Evolutionary conservation across 2,113 vertebrate genomes (phyloP).

Genomic region (Numida meleagris): DNA sequence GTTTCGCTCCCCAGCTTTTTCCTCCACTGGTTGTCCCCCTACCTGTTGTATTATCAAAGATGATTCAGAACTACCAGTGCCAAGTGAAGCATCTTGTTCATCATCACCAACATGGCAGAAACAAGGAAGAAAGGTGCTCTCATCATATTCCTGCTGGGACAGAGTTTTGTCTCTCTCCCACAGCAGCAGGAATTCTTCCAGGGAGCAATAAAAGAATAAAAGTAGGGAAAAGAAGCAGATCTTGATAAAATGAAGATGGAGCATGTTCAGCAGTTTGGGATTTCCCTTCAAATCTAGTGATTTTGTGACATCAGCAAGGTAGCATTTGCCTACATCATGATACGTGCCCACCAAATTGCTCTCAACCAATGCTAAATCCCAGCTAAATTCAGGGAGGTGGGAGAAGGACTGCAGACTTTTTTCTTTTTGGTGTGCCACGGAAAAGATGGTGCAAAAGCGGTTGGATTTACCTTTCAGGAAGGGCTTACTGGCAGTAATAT

Average conservation of each 20-base stretch:
- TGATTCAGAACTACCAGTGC: neutral
- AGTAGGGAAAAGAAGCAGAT: neutral
- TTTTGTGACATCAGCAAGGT: rapidly evolving
- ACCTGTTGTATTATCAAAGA: neutral
- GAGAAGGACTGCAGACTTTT: neutral
- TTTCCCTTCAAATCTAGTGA: neutral
- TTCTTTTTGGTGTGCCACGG: neutral
- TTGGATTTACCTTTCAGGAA: neutral
- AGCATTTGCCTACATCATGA: neutral
- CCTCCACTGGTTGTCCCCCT: neutral
- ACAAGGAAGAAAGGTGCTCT: neutral
- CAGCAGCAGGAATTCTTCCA: neutral
- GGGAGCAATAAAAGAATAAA: neutral
- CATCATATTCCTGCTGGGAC: neutral
- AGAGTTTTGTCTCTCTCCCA: neutral
- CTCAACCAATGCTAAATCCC: neutral
- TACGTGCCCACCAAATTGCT: neutral
- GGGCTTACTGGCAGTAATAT: neutral
- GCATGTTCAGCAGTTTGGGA: neutral
- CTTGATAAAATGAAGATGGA: neutral
- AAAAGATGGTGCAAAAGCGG: neutral
- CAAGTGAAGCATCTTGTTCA: neutral
- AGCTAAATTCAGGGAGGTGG: neutral
- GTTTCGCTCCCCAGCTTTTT: neutral
- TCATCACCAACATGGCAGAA: neutral